Base-by-base conservation (phyloP, 2,888 invertebrate genomes). In the Trachelus tabidus region DNA sequence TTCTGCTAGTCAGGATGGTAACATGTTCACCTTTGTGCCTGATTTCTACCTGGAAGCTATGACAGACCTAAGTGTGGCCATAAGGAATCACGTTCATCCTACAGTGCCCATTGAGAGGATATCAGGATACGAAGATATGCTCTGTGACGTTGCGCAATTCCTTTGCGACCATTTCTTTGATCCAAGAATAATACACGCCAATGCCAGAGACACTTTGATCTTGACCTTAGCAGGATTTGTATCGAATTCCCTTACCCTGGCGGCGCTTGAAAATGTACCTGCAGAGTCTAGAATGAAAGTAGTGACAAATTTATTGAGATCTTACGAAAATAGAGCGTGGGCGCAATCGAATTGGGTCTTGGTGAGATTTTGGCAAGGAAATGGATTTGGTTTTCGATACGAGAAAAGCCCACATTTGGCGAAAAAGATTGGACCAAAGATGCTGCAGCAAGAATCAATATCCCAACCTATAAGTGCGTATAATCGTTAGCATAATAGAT, bases 291-390 rank as follows among this genome's bases (percentile, higher is more conserved):
- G 89, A 85, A 89, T 93, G 86, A 92, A 92, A 69, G 94, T 97
- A 92, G 94, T 96, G 0, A 93, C 94, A 68, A 94, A 95, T 78
- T 91, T 97, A 79, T 91, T 97, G 34, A 93, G 95, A 11, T 96
- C 97, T 0, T 97, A 97, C 87, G 96, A 96, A 90, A 96, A 96
- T 90, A 93, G 96, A 68, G 96, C 96, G 1, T 94, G 96, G 96
- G 96, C 96, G 30, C 97, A 97, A 87, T 96, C 96, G 75, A 97
- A 97, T 92, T 97, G 97, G 96, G 94, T 97, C 81, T 92, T 97
- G 69, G 94, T 96, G 31, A 92, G 97, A 76, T 95, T 97, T 88
- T 97, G 97, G 97, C 95, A 97, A 87, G 97, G 97, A 0, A 93
- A 95, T 82, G 97, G 97, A 0, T 97, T 96, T 89, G 97, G 95